Base-by-base conservation (phyloP, 2,797 vertebrate genomes). In the Danio choprae region DNA sequence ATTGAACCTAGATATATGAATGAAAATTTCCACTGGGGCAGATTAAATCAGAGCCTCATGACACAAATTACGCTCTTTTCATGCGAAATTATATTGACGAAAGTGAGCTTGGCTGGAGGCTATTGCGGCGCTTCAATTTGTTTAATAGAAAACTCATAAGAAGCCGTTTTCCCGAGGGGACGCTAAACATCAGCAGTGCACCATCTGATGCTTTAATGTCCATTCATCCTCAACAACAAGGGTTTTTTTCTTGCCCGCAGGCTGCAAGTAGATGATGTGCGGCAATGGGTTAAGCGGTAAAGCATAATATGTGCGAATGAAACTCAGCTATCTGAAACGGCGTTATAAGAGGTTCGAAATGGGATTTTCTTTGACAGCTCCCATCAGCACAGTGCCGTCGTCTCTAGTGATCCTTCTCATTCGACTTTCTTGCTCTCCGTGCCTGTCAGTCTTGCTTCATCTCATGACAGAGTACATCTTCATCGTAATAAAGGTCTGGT, bases 61-160 rank as follows among this genome's bases (percentile, higher is more conserved):
- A 79, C 78, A 70, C 62, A 75, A 75, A 82, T 29, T 84, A 85
- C 64, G 74, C 29, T 40, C 18, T 67, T 67, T 74, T 29, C 15
- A 16, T 18, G 11, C 16, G 2, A 58, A 80, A 68, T 50, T 9
- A 29, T 44, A 55, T 22, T 80, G 58, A 71, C 40, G 20, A 7
- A 63, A 72, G 16, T 46, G 36, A 68, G 67, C 22, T 64, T 44
- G 41, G 16, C 18, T 16, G 16, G 50, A 53, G 20, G 71, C 6
- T 53, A 38, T 65, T 58, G 40, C 15, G 1, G 29, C 29, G 20
- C 63, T 74, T 10, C 36, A 20, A 50, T 58, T 59, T 18, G 41
- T 58, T 58, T 40, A 73, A 80, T 8, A 67, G 22, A 55, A 63
- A 60, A 67, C 20, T 53, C 62, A 55, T 44, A 55, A 40, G 3